Percentiles rank a stretch among this genome's conserved stretches.
Evolutionary conservation across 2,888 invertebrate genomes (phyloP).

Genomic region (Griposia aprilina): DNA sequence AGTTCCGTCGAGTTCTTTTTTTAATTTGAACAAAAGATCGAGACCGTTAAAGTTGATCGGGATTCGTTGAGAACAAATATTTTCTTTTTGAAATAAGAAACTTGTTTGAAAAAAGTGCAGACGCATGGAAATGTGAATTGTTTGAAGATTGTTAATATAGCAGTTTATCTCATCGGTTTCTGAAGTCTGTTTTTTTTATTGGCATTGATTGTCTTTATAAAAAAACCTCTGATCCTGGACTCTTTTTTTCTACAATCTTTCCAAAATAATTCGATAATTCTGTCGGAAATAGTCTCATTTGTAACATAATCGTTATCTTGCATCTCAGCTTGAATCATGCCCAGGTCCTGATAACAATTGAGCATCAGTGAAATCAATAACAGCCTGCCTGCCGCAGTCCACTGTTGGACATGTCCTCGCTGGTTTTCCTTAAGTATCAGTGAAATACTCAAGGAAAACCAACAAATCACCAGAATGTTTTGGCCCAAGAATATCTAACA

Average conservation of each 20-base stretch:
- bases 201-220: not conserved
- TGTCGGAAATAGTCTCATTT: not conserved
- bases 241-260: not conserved
- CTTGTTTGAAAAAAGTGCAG: constrained; percentile 9
- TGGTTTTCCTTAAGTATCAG: not conserved
- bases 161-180: constrained; percentile 1
- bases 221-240: not conserved
- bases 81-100: constrained; percentile 3
- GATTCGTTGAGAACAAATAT: constrained; percentile 30
- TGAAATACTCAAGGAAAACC: not conserved
- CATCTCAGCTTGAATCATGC: not conserved
- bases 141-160: constrained; percentile 5
- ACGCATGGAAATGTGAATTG: constrained; percentile 23
- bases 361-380: not conserved
- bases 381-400: not conserved
- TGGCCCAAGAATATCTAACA: not conserved
- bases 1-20: constrained; percentile 58
- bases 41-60: constrained; percentile 36
- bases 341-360: not conserved
- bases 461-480: not conserved
- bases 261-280: not conserved
- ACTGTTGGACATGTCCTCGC: not conserved
- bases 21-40: constrained; percentile 53
- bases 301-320: not conserved
- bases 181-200: not conserved